Evolutionary conservation across 2,113 vertebrate genomes (phyloP).

Genomic region (Colistium nudipinnis): DNA sequence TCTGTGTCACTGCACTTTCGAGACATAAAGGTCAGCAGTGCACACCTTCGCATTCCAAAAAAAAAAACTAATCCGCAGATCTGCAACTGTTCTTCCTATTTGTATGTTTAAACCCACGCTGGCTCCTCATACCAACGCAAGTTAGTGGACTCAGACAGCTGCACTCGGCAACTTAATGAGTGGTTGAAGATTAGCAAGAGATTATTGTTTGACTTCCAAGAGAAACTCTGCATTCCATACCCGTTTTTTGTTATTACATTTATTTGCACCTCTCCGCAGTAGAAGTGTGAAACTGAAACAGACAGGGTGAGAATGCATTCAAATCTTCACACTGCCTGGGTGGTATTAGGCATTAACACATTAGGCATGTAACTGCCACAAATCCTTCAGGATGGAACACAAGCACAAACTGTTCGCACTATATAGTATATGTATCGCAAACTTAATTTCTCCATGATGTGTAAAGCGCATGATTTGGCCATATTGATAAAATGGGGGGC

Average conservation of each 20-base stretch:
- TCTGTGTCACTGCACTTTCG: conserved; percentile 67
- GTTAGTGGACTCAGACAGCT: conserved; percentile 2
- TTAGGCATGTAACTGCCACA: not conserved
- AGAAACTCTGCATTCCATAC: not conserved
- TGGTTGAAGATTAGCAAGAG: not conserved
- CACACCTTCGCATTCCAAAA: conserved; percentile 31
- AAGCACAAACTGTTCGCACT: too few species aligned
- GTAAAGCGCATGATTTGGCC: too few species aligned
- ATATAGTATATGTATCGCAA: too few species aligned
- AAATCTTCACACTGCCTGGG: not conserved
- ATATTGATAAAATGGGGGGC: too few species aligned
- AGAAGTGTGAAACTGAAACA: not conserved
- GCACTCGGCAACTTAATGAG: not conserved
- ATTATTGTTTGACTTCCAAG: conserved; percentile 10
- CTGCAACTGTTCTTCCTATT: conserved; percentile 5
- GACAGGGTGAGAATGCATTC: not conserved
- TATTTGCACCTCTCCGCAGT: not conserved
- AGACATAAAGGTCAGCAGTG: conserved; percentile 71
- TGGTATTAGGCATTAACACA: not conserved
- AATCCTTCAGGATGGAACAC: not conserved
- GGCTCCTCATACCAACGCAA: conserved; percentile 2
- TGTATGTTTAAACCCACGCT: not conserved
- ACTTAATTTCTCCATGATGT: not conserved
- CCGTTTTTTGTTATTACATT: not conserved
- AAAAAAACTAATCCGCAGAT: conserved; percentile 45